Evolutionary conservation across 1,140 invertebrate species (phyloP).

Genomic region (Neodiprion pinetum): DNA sequence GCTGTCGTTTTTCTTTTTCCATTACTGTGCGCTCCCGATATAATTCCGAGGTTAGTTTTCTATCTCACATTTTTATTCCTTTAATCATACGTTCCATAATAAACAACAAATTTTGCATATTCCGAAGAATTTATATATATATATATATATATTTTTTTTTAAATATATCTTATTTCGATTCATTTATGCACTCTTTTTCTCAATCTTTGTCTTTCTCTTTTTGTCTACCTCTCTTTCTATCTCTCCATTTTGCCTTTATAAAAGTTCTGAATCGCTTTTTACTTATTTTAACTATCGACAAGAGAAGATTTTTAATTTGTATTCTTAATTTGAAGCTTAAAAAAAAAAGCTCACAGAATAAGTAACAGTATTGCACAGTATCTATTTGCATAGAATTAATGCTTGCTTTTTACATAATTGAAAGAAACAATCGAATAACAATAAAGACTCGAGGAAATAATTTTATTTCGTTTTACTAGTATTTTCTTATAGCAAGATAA

Average conservation of each 20-base stretch:
- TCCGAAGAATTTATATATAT: not conserved
- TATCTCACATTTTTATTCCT: slow-evolving; percentile 61
- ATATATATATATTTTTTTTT: not conserved
- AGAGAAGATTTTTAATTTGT: too few species aligned
- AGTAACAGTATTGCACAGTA: too few species aligned
- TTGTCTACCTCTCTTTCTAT: not conserved
- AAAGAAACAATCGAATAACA: too few species aligned
- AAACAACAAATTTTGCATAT: slow-evolving; percentile 3
- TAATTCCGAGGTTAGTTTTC: slow-evolving; percentile 60
- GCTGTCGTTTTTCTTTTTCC: slow-evolving; percentile 48
- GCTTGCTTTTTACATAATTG: not conserved
- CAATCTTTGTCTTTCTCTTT: not conserved
- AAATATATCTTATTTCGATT: not conserved
- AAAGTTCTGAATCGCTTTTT: not conserved
- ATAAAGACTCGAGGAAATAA: too few species aligned
- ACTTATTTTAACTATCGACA: not conserved
- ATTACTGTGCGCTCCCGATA: slow-evolving; percentile 49
- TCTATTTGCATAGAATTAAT: not conserved
- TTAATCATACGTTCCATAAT: slow-evolving; percentile 35
- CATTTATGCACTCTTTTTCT: too few species aligned
- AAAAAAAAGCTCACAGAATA: too few species aligned
- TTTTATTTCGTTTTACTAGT: too few species aligned
- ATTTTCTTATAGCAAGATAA: too few species aligned
- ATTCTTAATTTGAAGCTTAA: too few species aligned
- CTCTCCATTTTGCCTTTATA: not conserved